Base-by-base conservation (phyloP, 2,113 vertebrate species). In the Malurus melanocephalus region DNA sequence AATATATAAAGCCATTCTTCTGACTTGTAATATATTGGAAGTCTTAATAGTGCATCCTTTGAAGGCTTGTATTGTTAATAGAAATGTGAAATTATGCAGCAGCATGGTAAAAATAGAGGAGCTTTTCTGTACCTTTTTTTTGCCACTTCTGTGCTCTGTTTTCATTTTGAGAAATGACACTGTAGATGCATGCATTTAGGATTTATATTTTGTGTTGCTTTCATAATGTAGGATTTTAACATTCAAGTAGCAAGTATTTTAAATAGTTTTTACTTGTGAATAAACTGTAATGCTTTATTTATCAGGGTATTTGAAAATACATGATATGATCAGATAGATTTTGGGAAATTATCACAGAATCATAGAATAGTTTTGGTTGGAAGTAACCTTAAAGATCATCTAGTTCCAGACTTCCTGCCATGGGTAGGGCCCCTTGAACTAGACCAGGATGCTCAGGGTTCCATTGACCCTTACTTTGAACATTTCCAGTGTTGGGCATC, bases 261-360 rank as follows among this genome's bases (percentile, higher is more conserved):
- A 90, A 84, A 7, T 13, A 57, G 5, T 18, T 42, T 66, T 14
- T 1, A 22, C 18, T 73, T 80, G 11, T 65, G 33, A 28, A 79
- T 68, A 40, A 81, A 56, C 11, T 64, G 1, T 48, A 33, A 16
- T 3, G 16, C 28, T 82, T 85, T 76, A 76, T 2, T 18, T 59
- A 5, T 3, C 17, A 40, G 0, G 66, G 7, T 65, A 2, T 33
- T 66, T 93, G 55, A 69, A 73, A 82, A 40, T 33, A 12, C 0
- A 30, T 23, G 0, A 7, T 79, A 69, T 65, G 38, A 35, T 80
- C 4, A 1, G 17, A n/a, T 49, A 38, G 16, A 2, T 72, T 88
- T 89, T 35, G 21, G 16, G 30, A 77, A 56, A 11, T 65, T 78
- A 26, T 2, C 4, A 7, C 13, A 38, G n/a, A 66, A 38, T 66